Percentiles rank a stretch among this genome's conserved stretches.
phyloP scores from a whole-genome alignment of 2,113 vertebrate species.

The Ibidorhyncha struthersii region DNA sequence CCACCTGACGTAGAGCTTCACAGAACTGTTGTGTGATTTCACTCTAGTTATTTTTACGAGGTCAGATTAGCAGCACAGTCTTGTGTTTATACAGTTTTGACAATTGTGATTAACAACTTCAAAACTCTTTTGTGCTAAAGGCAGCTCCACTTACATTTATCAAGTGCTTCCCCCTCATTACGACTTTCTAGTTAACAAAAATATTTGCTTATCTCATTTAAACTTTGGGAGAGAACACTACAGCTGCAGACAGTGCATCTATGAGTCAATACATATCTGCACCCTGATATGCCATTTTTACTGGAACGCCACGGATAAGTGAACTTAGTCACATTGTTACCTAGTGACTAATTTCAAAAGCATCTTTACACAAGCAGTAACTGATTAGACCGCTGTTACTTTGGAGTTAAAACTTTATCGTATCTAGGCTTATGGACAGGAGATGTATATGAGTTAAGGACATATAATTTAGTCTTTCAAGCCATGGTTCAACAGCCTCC shows the following conservation, averaged over 20 bases:
- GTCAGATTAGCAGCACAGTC: background rate
- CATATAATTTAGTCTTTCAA: background rate
- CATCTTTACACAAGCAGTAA: constrained; percentile 40
- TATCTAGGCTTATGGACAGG: background rate
- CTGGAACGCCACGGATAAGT: background rate
- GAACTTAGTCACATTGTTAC: constrained; percentile 52
- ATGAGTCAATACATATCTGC: background rate
- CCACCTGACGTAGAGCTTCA: background rate
- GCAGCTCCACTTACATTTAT: background rate
- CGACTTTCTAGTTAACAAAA: background rate
- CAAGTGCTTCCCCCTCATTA: background rate
- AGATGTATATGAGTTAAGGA: background rate
- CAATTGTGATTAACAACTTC: background rate
- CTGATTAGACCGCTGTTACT: constrained; percentile 41
- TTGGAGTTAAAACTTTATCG: constrained; percentile 22
- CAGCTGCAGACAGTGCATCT: background rate
- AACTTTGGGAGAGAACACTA: background rate
- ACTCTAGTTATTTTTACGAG: background rate
- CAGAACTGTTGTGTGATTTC: background rate
- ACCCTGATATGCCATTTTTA: constrained; percentile 31
- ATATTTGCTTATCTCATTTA: background rate
- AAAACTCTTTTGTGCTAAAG: background rate
- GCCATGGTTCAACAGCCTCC: background rate
- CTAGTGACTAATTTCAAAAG: constrained; percentile 44
- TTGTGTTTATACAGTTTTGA: background rate